These are phyloP conservation scores for Meloidogyne chitwoodi DNA, from an alignment of 1,140 invertebrate species.

Conservation along the genomic window DNA sequence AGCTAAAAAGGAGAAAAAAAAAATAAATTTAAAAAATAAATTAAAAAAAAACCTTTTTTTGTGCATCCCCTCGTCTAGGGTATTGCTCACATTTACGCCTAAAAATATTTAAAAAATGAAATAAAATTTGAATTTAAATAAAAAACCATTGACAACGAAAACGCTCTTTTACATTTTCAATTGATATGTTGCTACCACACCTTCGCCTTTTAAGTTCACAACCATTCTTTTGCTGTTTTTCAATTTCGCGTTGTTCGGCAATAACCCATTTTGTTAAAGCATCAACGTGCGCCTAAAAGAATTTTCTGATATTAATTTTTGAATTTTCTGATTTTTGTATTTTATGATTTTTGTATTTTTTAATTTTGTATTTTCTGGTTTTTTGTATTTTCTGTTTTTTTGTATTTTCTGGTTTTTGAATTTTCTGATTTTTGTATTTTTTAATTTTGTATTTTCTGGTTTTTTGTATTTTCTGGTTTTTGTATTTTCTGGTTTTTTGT, in stretches of 20 bases:
- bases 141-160: background rate
- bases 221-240: background rate
- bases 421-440: too few species aligned
- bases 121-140: too few species aligned
- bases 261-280: background rate
- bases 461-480: too few species aligned
- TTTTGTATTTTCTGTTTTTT: too few species aligned
- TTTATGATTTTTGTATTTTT: too few species aligned
- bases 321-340: too few species aligned
- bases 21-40: background rate
- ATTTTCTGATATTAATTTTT: background rate
- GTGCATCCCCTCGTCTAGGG: slow-evolving; percentile 8
- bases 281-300: slow-evolving; percentile 8
- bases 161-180: background rate
- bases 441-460: too few species aligned
- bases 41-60: slow-evolving; percentile 10
- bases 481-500: too few species aligned
- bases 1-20: background rate
- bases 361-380: too few species aligned
- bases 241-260: background rate
- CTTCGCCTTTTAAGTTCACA: background rate
- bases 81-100: slow-evolving; percentile 9
- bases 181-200: background rate
- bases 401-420: too few species aligned
- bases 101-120: background rate